These are phyloP conservation scores for Temnothorax curvispinosus DNA, from an alignment of 1,140 invertebrate species.

Conservation along the genomic window DNA sequence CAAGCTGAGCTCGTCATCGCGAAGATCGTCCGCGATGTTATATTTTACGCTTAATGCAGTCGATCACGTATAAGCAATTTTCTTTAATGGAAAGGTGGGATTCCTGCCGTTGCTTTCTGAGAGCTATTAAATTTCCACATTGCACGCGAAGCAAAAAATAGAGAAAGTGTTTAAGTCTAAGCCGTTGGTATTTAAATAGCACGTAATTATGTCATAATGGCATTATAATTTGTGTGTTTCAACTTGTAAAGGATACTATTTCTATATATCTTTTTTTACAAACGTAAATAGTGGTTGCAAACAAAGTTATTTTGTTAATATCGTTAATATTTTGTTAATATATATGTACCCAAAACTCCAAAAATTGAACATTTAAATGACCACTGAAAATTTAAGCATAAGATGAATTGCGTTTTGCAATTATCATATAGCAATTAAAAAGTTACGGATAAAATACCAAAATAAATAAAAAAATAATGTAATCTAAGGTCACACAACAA, in stretches of 20 bases:
- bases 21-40: slow-evolving; percentile 35
- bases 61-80: slow-evolving; percentile 60
- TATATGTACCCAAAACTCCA: neutral
- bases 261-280: no score
- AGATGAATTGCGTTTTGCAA: neutral
- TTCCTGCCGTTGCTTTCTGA: slow-evolving; percentile 36
- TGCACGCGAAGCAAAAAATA: slow-evolving; percentile 20
- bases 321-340: no score
- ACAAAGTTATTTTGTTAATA: no score
- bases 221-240: neutral
- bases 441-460: neutral
- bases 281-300: no score
- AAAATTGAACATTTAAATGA: neutral
- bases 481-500: neutral
- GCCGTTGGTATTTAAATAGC: neutral
- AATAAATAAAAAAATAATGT: neutral
- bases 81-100: slow-evolving; percentile 41
- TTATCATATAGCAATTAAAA: neutral
- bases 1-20: slow-evolving; percentile 11
- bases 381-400: neutral
- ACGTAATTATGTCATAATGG: neutral
- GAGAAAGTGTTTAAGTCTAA: slow-evolving; percentile 12
- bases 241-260: neutral
- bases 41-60: slow-evolving; percentile 44
- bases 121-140: slow-evolving; percentile 32